Conservation (phyloP, 2,113 vertebrate genomes). For the Corvus hawaiiensis region DNA sequence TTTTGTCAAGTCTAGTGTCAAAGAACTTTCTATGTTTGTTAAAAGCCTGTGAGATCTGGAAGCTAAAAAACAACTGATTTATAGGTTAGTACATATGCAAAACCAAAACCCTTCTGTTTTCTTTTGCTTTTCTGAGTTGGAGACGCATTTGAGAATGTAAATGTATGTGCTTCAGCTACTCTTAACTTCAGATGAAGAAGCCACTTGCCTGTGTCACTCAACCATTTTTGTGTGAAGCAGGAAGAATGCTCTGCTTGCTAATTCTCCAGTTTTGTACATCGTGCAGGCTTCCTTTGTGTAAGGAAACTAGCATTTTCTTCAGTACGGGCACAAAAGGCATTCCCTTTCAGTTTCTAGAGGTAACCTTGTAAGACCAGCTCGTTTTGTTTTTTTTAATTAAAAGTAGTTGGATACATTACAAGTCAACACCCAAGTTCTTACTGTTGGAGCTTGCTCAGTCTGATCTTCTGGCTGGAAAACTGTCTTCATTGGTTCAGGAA, state of each 20-base stretch:
- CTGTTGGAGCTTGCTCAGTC: neutral
- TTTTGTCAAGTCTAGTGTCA: neutral
- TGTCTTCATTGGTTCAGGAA: neutral
- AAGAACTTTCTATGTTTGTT: neutral
- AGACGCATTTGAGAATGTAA: neutral
- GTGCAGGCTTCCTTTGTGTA: neutral
- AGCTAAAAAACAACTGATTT: neutral
- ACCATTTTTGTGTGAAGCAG: neutral
- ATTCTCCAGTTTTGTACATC: neutral
- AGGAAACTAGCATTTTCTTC: neutral
- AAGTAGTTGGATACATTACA: neutral
- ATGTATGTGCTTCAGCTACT: neutral
- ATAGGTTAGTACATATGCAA: neutral
- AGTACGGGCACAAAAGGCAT: neutral
- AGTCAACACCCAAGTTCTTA: neutral
- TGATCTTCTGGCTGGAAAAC: neutral
- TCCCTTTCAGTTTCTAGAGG: neutral
- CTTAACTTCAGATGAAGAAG: neutral
- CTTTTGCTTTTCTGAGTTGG: neutral
- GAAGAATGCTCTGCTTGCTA: neutral
- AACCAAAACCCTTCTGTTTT: neutral
- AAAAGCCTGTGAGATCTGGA: neutral
- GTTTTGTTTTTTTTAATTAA: neutral
- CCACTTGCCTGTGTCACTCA: neutral
- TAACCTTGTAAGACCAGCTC: neutral